phyloP scores from a whole-genome alignment of 1,140 invertebrate genomes.

The Plutomurus gul region DNA sequence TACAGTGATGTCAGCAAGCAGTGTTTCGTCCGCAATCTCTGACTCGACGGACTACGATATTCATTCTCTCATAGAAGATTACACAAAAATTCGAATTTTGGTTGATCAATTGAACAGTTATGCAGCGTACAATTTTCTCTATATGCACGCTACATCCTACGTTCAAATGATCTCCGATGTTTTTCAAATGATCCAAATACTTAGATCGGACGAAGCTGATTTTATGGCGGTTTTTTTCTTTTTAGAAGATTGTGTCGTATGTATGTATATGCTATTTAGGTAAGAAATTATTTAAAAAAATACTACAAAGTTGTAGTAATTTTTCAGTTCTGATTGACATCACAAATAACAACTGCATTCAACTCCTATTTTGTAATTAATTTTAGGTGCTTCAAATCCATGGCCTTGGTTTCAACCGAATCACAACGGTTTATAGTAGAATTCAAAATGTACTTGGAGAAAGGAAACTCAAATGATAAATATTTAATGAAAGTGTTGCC shows the following conservation, averaged over 20 bases:
- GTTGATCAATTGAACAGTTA: slow-evolving; percentile 14
- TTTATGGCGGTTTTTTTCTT: slow-evolving; percentile 3
- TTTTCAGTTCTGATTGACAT: no score
- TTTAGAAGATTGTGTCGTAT: slow-evolving; percentile 13
- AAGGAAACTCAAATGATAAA: neutral
- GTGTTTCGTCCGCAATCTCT: neutral
- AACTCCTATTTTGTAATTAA: no score
- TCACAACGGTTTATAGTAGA: slow-evolving; percentile 8
- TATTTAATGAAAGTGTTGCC: neutral
- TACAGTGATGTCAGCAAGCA: neutral
- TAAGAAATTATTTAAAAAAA: no score
- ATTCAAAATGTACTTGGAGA: neutral
- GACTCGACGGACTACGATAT: neutral
- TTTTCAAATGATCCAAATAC: slow-evolving; percentile 29
- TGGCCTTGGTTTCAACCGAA: neutral
- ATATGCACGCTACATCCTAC: slow-evolving; percentile 15
- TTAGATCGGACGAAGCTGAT: neutral
- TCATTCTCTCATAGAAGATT: neutral
- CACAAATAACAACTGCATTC: no score
- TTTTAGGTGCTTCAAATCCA: slow-evolving; percentile 23
- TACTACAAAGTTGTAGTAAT: no score
- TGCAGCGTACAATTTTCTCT: slow-evolving; percentile 21
- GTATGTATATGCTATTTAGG: slow-evolving; percentile 32
- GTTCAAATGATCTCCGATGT: slow-evolving; percentile 41
- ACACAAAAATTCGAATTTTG: neutral